Evolutionary conservation across 2,797 vertebrate species (phyloP).

Genomic region (Acanthis flammea): DNA sequence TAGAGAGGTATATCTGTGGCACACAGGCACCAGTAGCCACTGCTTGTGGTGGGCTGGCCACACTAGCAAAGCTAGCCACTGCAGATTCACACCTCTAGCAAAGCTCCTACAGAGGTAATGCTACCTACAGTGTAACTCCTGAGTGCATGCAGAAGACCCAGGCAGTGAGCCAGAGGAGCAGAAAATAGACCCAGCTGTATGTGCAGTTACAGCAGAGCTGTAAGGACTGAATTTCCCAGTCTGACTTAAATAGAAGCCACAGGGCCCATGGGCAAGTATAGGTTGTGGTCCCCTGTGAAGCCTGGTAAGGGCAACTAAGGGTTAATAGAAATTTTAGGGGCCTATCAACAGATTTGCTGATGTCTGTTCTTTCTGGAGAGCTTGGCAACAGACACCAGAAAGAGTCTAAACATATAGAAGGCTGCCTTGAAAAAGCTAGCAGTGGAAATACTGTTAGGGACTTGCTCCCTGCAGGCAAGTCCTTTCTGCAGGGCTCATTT

Average conservation of each 20-base stretch:
- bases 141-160: rapidly evolving
- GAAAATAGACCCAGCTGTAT: rapidly evolving
- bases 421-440: neutral
- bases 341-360: neutral
- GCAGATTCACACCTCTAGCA: neutral
- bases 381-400: neutral
- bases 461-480: neutral
- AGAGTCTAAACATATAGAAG: neutral
- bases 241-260: neutral
- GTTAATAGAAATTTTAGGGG: neutral
- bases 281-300: neutral
- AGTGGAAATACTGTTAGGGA: rapidly evolving
- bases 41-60: no score
- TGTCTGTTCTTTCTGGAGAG: neutral
- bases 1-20: rapidly evolving
- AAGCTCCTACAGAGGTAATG: rapidly evolving
- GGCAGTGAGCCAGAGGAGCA: neutral
- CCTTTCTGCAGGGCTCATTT: neutral
- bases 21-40: no score
- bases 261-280: neutral
- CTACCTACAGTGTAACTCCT: rapidly evolving
- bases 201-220: rapidly evolving
- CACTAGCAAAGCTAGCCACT: neutral
- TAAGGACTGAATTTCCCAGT: rapidly evolving
- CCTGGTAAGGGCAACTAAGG: neutral